Conservation (phyloP, 2,888 invertebrate species). For the Argyra leucocephala region DNA sequence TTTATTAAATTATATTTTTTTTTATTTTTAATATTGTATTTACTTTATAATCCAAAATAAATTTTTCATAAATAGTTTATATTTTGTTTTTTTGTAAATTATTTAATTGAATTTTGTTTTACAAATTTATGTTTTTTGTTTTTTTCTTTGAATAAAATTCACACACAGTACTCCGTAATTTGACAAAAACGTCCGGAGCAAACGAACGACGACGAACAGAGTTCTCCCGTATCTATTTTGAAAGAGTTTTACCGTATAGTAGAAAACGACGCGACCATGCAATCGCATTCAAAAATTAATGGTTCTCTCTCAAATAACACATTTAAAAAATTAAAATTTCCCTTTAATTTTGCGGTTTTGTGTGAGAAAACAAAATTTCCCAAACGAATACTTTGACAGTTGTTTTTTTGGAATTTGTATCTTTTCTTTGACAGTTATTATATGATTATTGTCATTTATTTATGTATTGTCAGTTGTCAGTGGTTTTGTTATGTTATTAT, state of each 20-base stretch:
- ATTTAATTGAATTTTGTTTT: background rate
- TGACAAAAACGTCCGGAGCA: background rate
- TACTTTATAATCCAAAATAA: background rate
- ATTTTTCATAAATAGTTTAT: too few species aligned
- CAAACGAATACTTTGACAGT: background rate
- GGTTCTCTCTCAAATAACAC: background rate
- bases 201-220: slow-evolving; percentile 1
- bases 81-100: background rate
- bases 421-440: too few species aligned
- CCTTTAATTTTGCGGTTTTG: background rate
- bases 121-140: background rate
- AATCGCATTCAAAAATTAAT: background rate
- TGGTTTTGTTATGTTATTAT: too few species aligned
- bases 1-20: background rate
- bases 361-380: background rate
- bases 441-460: too few species aligned
- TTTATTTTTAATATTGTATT: background rate
- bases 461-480: too few species aligned
- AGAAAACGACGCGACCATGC: background rate
- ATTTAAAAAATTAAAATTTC: background rate
- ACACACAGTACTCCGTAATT: background rate
- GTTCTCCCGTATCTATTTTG: slow-evolving; percentile 3
- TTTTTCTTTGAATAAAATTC: background rate
- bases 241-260: background rate
- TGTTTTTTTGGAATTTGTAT: too few species aligned